phyloP scores from a whole-genome alignment of 1,140 invertebrate species.

The Acromyrmex heyeri region DNA sequence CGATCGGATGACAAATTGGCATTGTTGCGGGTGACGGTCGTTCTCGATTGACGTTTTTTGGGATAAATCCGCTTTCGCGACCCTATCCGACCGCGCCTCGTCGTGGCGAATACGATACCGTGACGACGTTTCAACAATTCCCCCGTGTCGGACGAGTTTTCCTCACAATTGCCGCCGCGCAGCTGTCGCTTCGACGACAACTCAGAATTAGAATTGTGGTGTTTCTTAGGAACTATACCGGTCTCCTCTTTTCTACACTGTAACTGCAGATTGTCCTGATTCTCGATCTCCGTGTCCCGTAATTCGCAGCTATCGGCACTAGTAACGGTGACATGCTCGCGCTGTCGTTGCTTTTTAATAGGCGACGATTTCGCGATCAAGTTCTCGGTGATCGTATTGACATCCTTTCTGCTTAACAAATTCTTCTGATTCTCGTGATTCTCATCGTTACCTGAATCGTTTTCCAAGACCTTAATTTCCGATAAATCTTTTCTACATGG shows the following conservation, averaged over 20 bases:
- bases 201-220: conserved; percentile 71
- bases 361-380: conserved; percentile 46
- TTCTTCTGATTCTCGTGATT: conserved; percentile 72
- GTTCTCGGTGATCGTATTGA: conserved; percentile 63
- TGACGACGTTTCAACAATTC: conserved; percentile 58
- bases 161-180: conserved; percentile 37
- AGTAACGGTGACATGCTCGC: conserved; percentile 42
- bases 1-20: conserved; percentile 66
- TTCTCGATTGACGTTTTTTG: conserved; percentile 73
- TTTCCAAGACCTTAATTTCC: conserved; percentile 57
- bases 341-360: conserved; percentile 69
- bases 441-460: conserved; percentile 69
- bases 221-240: conserved; percentile 73
- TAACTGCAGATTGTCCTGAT: conserved; percentile 73
- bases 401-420: conserved; percentile 68
- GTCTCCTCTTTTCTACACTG: conserved; percentile 72
- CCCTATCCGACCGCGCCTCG: conserved; percentile 66
- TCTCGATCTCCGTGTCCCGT: conserved; percentile 75
- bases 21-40: conserved; percentile 48
- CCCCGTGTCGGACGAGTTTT: conserved; percentile 19
- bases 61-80: conserved; percentile 71
- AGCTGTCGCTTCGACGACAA: conserved; percentile 61
- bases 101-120: conserved; percentile 50
- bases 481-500: conserved; percentile 54
- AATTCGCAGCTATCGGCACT: conserved; percentile 70